A percentile compares a stretch with the other conserved stretches of the same genome.
phyloP scores from a whole-genome alignment of 2,888 invertebrate genomes.

The Ectobius pallidus region DNA sequence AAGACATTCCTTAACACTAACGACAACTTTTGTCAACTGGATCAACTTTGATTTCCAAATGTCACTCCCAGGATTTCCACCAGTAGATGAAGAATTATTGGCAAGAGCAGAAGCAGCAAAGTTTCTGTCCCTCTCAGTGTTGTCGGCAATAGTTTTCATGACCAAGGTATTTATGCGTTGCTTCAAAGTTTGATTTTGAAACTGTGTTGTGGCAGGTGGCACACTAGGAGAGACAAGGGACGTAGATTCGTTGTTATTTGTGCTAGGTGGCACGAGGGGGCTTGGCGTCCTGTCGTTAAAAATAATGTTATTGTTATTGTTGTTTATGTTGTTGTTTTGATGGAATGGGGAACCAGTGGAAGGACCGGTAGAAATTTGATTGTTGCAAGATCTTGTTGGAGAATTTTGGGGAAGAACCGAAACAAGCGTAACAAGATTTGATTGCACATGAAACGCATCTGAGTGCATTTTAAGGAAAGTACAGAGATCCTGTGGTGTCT shows the following conservation, averaged over 20 bases:
- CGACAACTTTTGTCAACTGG: conserved; percentile 81
- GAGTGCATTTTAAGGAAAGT: conserved; percentile 92
- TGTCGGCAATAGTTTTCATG: conserved; percentile 88
- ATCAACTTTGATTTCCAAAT: conserved; percentile 82
- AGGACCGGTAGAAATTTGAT: conserved; percentile 1
- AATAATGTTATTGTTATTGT: conserved; percentile 35
- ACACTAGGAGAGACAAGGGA: not conserved
- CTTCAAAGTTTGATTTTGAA: conserved; percentile 78
- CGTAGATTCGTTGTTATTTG: not conserved
- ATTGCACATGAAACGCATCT: conserved; percentile 92
- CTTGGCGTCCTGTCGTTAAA: not conserved
- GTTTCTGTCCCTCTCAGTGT: conserved; percentile 68
- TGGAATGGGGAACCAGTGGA: conserved; percentile 26
- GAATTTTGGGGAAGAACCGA: conserved; percentile 16
- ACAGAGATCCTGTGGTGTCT: conserved; percentile 86
- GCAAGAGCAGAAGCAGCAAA: conserved; percentile 57
- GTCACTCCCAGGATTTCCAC: conserved; percentile 60
- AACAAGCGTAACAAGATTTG: conserved; percentile 86
- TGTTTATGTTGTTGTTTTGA: conserved; percentile 29
- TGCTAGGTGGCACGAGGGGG: not conserved
- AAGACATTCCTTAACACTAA: conserved; percentile 77
- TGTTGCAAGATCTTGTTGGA: not conserved
- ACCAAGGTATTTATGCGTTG: conserved; percentile 88
- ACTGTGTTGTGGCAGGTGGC: conserved; percentile 10
- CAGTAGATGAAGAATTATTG: conserved; percentile 56